Conservation (phyloP, 35 echinoderm and acorn worm species). For the Antedon bifida region DNA sequence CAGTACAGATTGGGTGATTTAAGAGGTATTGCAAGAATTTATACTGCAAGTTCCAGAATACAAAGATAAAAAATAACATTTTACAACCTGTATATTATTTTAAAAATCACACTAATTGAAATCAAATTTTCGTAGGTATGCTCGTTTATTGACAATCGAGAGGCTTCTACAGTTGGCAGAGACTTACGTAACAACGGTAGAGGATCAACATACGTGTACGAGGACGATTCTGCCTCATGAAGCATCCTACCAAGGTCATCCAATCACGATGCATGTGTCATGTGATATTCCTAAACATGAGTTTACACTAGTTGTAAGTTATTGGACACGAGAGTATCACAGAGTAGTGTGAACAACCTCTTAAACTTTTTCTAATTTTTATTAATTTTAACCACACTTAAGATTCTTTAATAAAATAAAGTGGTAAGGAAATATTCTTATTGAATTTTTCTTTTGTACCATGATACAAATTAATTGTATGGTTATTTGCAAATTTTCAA, state of each 20-base stretch:
- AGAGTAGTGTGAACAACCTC: background rate
- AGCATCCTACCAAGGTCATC: slow-evolving; percentile 88
- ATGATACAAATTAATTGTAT: no score
- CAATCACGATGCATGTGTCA: slow-evolving; percentile 68
- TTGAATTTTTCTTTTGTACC: no score
- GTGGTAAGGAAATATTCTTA: no score
- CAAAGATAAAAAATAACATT: no score
- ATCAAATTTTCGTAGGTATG: slow-evolving; percentile 35
- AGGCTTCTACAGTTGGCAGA: slow-evolving; percentile 72
- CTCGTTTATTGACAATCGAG: slow-evolving; percentile 75
- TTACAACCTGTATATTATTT: no score
- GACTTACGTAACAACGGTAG: slow-evolving; percentile 85
- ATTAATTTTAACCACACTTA: no score
- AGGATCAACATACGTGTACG: slow-evolving; percentile 51
- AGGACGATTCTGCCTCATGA: slow-evolving; percentile 91
- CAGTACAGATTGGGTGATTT: no score
- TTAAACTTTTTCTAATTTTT: no score
- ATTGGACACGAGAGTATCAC: background rate
- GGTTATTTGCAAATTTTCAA: no score
- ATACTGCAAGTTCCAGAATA: no score
- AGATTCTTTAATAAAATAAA: background rate
- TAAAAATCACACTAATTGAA: no score
- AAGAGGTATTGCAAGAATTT: no score
- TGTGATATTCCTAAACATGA: slow-evolving; percentile 80
- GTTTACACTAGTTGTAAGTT: slow-evolving; percentile 79